Evolutionary conservation across 2,888 invertebrate genomes (phyloP).

Genomic region (Drosophila hamatofila): DNA sequence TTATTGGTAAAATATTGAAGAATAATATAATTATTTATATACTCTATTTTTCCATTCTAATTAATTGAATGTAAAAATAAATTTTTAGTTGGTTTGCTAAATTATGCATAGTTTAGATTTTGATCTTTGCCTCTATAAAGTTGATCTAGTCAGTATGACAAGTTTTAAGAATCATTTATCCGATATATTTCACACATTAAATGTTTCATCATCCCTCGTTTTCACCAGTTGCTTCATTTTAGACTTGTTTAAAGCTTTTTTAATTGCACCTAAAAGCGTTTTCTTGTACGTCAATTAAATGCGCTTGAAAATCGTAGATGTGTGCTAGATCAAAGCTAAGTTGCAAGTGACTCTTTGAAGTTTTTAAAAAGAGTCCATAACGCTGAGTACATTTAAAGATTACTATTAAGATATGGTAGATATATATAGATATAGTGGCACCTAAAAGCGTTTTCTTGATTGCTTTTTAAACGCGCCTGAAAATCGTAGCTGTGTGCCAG

Average conservation of each 20-base stretch:
- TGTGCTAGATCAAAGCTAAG: slow-evolving; percentile 65
- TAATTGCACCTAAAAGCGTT: slow-evolving; percentile 61
- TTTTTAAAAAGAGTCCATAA: slow-evolving; percentile 32
- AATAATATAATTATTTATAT: slow-evolving; percentile 18
- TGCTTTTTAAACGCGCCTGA: slow-evolving; percentile 53
- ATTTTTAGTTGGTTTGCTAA: slow-evolving; percentile 44
- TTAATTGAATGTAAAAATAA: slow-evolving; percentile 47
- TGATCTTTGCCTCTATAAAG: slow-evolving; percentile 19
- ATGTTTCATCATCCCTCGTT: slow-evolving; percentile 24
- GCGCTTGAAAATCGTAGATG: slow-evolving; percentile 74
- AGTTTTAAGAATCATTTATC: slow-evolving; percentile 1
- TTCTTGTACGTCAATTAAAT: slow-evolving; percentile 58
- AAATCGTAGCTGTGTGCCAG: slow-evolving; percentile 63
- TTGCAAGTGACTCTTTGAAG: slow-evolving; percentile 60
- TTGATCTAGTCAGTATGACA: slow-evolving; percentile 8
- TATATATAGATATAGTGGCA: slow-evolving; percentile 39
- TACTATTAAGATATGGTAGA: not conserved
- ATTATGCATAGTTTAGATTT: slow-evolving; percentile 43
- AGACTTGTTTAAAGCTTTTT: not conserved
- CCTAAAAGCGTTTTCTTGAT: slow-evolving; percentile 76
- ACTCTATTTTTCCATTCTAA: slow-evolving; percentile 26
- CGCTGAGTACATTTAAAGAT: slow-evolving; percentile 43
- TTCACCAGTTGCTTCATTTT: not conserved
- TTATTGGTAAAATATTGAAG: slow-evolving; percentile 40
- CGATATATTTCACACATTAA: not conserved